Evolutionary conservation across 2,888 invertebrate genomes (phyloP), one percentile per base, ranked within the genome.

Genomic region (Ditylenchus weischeri): DNA sequence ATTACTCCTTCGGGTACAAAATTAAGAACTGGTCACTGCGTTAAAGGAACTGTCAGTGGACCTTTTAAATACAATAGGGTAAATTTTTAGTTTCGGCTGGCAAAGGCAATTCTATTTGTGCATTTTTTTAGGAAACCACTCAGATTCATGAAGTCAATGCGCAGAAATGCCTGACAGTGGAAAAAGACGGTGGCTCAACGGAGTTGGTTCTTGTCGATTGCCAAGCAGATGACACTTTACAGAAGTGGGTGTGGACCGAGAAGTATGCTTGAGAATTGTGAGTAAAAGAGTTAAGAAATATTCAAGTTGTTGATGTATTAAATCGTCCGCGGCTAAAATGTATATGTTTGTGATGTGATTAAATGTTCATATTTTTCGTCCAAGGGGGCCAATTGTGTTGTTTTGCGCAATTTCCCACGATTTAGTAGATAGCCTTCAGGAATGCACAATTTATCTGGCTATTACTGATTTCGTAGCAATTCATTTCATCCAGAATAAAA

Each of bases 1-100:
- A 88, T 96, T 13, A 92, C 93, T 81, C 91, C 91, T 0, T 91
- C 91, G 83, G 76, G 77, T 38, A 87, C 88, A 0, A 38, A 72
- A 51, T 88, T 94, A 19, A 92, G 92, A 84, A 88, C 94, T 71
- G 90, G 91, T 38, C 91, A 92, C 82, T 96, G 96, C 84, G 88
- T 90, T 63, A 87, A 92, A 67, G 94, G 94, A 62, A 91, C 91
- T 18, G 93, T 92, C 1, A 90, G 92, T 82, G 96, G 96, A 0
- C 93, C 92, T 0, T 98, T 95, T 95, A 87, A 89, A 82, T 95
- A 90, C 83, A 90, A 93, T 79, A 89, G 90, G 79, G 88, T 86
- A 76, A 76, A 57, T 66, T 43, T 19, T 63, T 36, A n/a, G 5
- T 49, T 8, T 66, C n/a, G n/a, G 38, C 11, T 38, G 11, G 11